Conservation (phyloP, 2,888 invertebrate genomes). For the Mechanitis messenoides region DNA sequence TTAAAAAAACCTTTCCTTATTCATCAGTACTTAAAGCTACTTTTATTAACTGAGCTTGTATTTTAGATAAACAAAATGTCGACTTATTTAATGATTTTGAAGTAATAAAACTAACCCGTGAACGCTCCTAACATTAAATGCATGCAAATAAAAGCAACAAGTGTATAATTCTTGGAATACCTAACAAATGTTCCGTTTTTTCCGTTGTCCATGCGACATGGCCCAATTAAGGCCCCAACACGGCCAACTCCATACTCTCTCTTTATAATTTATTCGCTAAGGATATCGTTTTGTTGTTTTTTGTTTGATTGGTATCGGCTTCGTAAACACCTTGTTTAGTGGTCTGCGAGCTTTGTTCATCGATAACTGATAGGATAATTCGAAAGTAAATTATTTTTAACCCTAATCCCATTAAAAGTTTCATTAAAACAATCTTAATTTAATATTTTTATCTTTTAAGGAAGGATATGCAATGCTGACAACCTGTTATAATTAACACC, state of each 20-base stretch:
- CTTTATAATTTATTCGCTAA: slow-evolving; percentile 72
- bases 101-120: neutral
- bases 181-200: slow-evolving; percentile 74
- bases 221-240: slow-evolving; percentile 70
- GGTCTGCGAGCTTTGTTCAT: slow-evolving; percentile 51
- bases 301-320: slow-evolving; percentile 62
- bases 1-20: slow-evolving; percentile 32
- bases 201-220: slow-evolving; percentile 62
- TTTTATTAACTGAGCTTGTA: neutral
- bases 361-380: slow-evolving; percentile 38
- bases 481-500: too few species aligned
- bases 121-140: slow-evolving; percentile 29
- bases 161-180: slow-evolving; percentile 73
- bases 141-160: slow-evolving; percentile 51
- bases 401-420: neutral
- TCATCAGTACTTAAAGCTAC: neutral
- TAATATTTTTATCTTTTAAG: slow-evolving; percentile 1
- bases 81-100: neutral
- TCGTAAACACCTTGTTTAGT: slow-evolving; percentile 75
- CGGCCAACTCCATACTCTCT: slow-evolving; percentile 41
- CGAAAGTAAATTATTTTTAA: neutral
- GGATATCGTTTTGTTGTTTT: slow-evolving; percentile 58
- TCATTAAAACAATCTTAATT: neutral
- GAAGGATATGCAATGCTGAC: neutral
- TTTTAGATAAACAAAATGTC: neutral